Conservation (phyloP, 2,113 vertebrate genomes). For the Leptosomus discolor region DNA sequence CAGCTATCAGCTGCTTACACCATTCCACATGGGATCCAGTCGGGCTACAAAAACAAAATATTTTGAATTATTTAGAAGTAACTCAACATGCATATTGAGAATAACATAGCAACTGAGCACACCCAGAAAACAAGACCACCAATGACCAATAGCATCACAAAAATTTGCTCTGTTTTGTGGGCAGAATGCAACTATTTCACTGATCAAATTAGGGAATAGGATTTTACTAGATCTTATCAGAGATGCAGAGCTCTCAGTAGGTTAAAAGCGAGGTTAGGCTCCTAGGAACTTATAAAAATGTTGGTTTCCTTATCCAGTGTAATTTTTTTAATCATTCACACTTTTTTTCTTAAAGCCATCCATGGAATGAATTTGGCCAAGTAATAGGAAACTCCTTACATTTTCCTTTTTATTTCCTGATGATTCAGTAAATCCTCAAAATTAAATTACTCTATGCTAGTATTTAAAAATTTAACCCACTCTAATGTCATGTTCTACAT, state of each 20-base stretch:
- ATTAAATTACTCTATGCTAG: not conserved
- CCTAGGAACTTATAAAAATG: not conserved
- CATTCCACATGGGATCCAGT: conserved; percentile 96
- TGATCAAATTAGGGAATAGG: not conserved
- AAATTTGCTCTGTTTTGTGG: not conserved
- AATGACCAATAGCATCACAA: not conserved
- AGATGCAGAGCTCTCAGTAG: not conserved
- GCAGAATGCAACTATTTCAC: not conserved
- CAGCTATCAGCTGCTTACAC: conserved; percentile 99
- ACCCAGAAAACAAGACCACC: not conserved
- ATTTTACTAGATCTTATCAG: not conserved
- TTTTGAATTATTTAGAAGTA: not conserved
- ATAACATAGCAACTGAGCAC: not conserved
- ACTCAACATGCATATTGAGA: not conserved
- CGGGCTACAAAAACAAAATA: conserved; percentile 78
- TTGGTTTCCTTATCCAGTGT: not conserved
- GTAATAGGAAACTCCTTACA: not conserved
- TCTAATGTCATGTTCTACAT: not conserved
- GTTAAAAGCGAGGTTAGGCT: not conserved
- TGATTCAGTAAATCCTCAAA: not conserved
- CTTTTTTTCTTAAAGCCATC: not conserved
- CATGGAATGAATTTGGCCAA: not conserved
- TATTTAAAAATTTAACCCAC: not conserved
- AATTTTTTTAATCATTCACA: not conserved
- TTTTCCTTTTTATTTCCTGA: not conserved